A percentile compares a stretch with the other conserved stretches of the same genome.
These are phyloP conservation scores for Arge pagana DNA, from an alignment of 2,888 invertebrate species.

Conservation along the genomic window DNA sequence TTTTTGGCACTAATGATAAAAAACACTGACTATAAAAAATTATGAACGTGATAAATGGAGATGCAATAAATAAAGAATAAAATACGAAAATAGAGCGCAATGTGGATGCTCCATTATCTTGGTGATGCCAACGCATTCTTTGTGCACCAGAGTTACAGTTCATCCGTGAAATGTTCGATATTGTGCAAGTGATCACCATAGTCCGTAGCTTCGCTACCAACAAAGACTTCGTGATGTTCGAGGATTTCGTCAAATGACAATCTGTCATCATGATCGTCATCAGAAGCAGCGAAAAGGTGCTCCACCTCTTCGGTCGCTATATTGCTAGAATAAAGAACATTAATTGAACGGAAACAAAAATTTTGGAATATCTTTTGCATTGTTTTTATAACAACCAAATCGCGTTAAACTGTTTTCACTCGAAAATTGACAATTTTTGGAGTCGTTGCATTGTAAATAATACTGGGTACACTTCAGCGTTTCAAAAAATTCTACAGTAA, in stretches of 20 bases:
- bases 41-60: too few species aligned
- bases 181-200: constrained; percentile 84
- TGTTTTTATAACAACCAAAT: too few species aligned
- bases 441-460: too few species aligned
- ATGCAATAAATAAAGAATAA: too few species aligned
- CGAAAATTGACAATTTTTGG: too few species aligned
- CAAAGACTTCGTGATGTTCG: constrained; percentile 84
- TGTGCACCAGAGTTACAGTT: constrained; percentile 65
- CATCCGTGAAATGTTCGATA: constrained; percentile 78
- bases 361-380: too few species aligned
- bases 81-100: too few species aligned
- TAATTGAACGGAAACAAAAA: background rate
- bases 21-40: too few species aligned
- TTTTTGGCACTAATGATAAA: too few species aligned
- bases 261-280: constrained; percentile 81
- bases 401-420: too few species aligned
- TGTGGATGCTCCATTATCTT: too few species aligned
- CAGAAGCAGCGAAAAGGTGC: constrained; percentile 85
- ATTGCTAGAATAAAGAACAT: constrained; percentile 62
- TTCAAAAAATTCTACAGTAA: background rate
- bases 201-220: constrained; percentile 90
- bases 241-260: constrained; percentile 82
- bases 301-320: constrained; percentile 89
- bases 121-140: too few species aligned
- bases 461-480: background rate